These are phyloP conservation scores for Hyposoter didymator DNA, from an alignment of 2,888 invertebrate genomes.

Conservation along the genomic window DNA sequence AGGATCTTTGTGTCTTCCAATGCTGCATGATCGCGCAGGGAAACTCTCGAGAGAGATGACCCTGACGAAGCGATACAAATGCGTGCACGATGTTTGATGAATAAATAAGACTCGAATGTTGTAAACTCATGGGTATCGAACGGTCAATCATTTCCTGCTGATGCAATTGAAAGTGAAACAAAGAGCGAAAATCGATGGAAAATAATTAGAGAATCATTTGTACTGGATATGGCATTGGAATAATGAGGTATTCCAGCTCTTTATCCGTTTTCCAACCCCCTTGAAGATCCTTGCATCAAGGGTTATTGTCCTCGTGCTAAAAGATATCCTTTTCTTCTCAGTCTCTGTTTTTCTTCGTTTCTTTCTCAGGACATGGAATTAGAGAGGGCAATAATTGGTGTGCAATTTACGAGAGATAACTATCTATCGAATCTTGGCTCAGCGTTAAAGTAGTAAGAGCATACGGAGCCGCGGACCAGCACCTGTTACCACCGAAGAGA, in stretches of 20 bases:
- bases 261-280: background rate
- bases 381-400: slow-evolving; percentile 35
- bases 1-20: slow-evolving; percentile 26
- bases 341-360: background rate
- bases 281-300: background rate
- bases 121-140: slow-evolving; percentile 11
- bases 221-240: background rate
- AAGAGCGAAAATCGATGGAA: background rate
- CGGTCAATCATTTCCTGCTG: slow-evolving; percentile 13
- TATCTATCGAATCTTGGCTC: slow-evolving; percentile 49
- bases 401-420: slow-evolving; percentile 52
- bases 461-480: slow-evolving; percentile 38
- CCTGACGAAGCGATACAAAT: slow-evolving; percentile 35
- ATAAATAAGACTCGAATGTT: slow-evolving; percentile 27
- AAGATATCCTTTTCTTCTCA: slow-evolving; percentile 3
- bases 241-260: background rate
- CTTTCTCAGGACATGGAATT: slow-evolving; percentile 26
- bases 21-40: slow-evolving; percentile 19
- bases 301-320: slow-evolving; percentile 11
- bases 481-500: slow-evolving; percentile 44
- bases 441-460: slow-evolving; percentile 44
- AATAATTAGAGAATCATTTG: background rate
- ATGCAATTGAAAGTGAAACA: slow-evolving; percentile 2
- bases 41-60: slow-evolving; percentile 40
- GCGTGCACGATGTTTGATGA: slow-evolving; percentile 8